These are phyloP conservation scores for Drosophila nannoptera DNA, from an alignment of 1,140 invertebrate species.

Conservation along the genomic window DNA sequence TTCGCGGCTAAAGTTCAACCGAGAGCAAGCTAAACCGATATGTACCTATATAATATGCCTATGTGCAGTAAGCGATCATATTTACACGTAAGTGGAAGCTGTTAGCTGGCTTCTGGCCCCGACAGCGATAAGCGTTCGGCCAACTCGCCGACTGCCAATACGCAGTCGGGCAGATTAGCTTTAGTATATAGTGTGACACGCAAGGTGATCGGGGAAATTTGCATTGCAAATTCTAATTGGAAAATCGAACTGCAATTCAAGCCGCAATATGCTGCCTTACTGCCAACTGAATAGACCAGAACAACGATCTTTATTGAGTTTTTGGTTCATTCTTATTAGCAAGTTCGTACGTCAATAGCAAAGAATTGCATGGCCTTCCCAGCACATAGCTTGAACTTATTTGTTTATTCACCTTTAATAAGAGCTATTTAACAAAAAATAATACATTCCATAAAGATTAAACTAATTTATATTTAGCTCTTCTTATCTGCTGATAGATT, in stretches of 20 bases:
- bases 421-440: too few relatives aligned
- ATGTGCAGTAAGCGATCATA: not conserved
- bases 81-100: constrained; percentile 7
- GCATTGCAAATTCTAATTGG: constrained; percentile 22
- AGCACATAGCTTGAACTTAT: too few relatives aligned
- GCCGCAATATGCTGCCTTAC: too few relatives aligned
- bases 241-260: not conserved
- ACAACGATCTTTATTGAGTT: too few relatives aligned
- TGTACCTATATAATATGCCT: not conserved
- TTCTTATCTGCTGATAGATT: too few relatives aligned
- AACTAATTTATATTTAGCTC: too few relatives aligned
- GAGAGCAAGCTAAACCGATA: constrained; percentile 44
- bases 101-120: constrained; percentile 15
- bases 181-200: constrained; percentile 9
- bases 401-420: too few relatives aligned
- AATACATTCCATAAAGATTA: too few relatives aligned
- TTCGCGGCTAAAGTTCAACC: constrained; percentile 53
- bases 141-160: constrained; percentile 16
- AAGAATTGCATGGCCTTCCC: too few relatives aligned
- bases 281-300: too few relatives aligned
- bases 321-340: too few relatives aligned
- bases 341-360: too few relatives aligned
- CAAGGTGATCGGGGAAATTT: constrained; percentile 25
- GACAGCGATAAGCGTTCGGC: constrained; percentile 27
- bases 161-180: constrained; percentile 9